Conservation (phyloP, 2,113 vertebrate genomes). For the Daphoenositta chrysoptera region DNA sequence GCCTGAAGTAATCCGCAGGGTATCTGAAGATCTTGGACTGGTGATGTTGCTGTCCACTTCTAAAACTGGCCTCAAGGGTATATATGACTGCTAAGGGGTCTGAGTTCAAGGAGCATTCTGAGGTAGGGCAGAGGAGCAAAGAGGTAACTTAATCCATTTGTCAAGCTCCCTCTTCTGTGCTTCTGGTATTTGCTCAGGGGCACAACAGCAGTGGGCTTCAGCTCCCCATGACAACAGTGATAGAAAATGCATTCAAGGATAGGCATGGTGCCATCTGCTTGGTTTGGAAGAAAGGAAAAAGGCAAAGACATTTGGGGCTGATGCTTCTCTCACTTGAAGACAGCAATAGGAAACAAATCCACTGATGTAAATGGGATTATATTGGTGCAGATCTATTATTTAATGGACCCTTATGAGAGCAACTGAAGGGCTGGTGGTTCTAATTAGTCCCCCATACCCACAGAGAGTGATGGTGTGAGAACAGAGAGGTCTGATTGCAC, state of each 20-base stretch:
- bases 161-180: neutral
- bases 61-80: neutral
- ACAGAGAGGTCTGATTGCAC: neutral
- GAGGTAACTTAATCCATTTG: neutral
- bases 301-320: neutral
- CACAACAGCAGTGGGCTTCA: accelerated
- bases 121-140: neutral
- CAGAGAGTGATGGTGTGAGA: neutral
- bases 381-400: neutral
- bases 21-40: neutral
- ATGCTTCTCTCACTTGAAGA: neutral
- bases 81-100: neutral
- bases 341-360: neutral
- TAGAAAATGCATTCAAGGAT: neutral
- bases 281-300: neutral
- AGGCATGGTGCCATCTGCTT: neutral
- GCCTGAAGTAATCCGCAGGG: neutral
- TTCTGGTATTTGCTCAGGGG: neutral
- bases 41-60: neutral
- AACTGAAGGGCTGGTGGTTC: neutral
- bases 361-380: neutral
- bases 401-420: neutral
- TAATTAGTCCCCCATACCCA: accelerated
- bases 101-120: neutral
- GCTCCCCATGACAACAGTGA: neutral